phyloP scores from a whole-genome alignment of 2,797 vertebrate genomes.

The Phaenicophaeus curvirostris region DNA sequence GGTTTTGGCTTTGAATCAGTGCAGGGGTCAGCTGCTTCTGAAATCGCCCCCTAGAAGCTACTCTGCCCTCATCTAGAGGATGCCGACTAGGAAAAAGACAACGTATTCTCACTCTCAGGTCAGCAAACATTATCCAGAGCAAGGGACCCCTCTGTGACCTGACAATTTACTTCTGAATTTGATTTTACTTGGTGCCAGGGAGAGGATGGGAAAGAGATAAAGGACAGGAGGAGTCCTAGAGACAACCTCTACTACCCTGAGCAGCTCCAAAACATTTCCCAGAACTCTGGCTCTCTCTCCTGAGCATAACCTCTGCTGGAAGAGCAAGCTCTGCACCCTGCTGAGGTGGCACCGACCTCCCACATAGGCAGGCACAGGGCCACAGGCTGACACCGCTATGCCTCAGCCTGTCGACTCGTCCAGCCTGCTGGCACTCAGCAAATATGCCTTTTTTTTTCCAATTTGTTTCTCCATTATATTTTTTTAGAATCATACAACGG shows the following conservation, averaged over 20 bases:
- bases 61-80: neutral
- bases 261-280: neutral
- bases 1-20: neutral
- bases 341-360: neutral
- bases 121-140: neutral
- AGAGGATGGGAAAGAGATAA: neutral
- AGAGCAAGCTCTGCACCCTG: neutral
- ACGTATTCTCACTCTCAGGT: neutral
- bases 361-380: neutral
- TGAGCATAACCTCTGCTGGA: neutral
- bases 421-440: neutral
- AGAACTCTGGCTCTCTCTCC: neutral
- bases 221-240: neutral
- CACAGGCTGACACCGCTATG: fast-evolving
- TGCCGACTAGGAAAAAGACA: neutral
- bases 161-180: neutral
- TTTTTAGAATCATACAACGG: neutral
- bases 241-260: neutral
- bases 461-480: neutral
- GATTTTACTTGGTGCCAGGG: neutral
- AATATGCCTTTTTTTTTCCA: neutral
- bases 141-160: neutral
- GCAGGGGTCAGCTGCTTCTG: neutral
- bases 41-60: neutral
- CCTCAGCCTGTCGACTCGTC: neutral